Evolutionary conservation across 2,113 vertebrate species (phyloP), one percentile per base, ranked within the genome.

Genomic region (Nerophis ophidion): DNA sequence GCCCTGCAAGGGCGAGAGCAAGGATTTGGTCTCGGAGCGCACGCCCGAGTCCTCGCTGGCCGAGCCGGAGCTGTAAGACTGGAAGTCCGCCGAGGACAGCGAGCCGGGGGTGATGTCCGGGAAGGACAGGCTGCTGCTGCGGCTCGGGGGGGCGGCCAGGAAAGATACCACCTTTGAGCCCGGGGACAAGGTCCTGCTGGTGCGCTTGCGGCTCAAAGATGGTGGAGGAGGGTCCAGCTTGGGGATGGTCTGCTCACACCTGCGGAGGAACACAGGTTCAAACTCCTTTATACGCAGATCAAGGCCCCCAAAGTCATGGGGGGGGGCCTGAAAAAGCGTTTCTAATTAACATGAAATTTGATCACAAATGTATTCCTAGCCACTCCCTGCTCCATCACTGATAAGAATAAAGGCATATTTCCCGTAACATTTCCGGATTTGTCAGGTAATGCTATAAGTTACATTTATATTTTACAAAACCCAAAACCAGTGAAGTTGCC

Each of bases 191-290:
- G 89, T 90, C 77, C 93, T 89, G 74, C 88, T 89, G 0, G 89
- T 86, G 12, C 92, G 84, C 56, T 94, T 93, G 34, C 92, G 88
- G 76, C 76, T 90, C 49, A 84, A 44, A 52, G 87, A 81, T 5
- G 91, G 89, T 0, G 91, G 92, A 0, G 91, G 92, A 0, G 91
- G 91, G 63, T 92, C 90, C 7, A 95, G 83, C 67, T 91, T 92
- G 53, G 91, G 93, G 49, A 94, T 90, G 63, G 83, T 83, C 16
- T 87, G 87, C 57, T 88, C 82, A 54, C 57, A 79, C 79, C 92
- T 92, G 87, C 54, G n/a, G 10, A 46, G 6, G 4, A 76, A 62
- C 19, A 60, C 33, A 44, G 12, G 2, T 11, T 26, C 5, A 53
- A 14, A 35, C 15, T 33, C 13, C 6, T 5, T 33, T 16, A 33